phyloP scores from a whole-genome alignment of 1,140 invertebrate genomes.

The Papilio helenus region DNA sequence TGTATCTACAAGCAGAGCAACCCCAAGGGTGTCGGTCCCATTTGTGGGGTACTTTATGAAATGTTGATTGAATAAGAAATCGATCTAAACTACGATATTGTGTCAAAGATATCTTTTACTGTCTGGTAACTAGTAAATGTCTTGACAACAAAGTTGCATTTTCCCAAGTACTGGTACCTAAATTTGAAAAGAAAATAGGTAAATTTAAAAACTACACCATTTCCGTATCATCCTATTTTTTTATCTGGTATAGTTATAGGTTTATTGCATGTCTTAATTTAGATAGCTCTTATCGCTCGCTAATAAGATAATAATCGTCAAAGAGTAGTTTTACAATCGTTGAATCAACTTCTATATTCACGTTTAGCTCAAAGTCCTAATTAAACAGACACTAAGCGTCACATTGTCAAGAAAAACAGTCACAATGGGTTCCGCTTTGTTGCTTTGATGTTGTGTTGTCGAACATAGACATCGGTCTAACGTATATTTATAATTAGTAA shows the following conservation, averaged over 20 bases:
- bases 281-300: not conserved
- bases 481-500: not conserved
- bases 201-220: not conserved
- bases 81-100: constrained; percentile 29
- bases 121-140: not conserved
- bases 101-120: not conserved
- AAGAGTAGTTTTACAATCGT: constrained; percentile 1
- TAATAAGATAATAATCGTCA: constrained; percentile 18
- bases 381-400: not conserved
- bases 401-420: not conserved
- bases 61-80: constrained; percentile 40
- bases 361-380: constrained; percentile 5
- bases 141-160: not conserved
- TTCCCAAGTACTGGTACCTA: not conserved
- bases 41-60: constrained; percentile 34
- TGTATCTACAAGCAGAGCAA: constrained; percentile 70
- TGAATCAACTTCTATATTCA: not conserved
- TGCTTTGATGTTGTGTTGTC: not conserved
- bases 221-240: too few relatives aligned
- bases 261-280: not conserved
- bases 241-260: not conserved
- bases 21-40: constrained; percentile 53
- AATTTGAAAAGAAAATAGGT: not conserved
- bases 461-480: too few relatives aligned
- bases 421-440: not conserved